Percentiles rank a stretch among this genome's conserved stretches.
Conservation (phyloP, 2,888 invertebrate species). For the Oconnorella tubifera region DNA sequence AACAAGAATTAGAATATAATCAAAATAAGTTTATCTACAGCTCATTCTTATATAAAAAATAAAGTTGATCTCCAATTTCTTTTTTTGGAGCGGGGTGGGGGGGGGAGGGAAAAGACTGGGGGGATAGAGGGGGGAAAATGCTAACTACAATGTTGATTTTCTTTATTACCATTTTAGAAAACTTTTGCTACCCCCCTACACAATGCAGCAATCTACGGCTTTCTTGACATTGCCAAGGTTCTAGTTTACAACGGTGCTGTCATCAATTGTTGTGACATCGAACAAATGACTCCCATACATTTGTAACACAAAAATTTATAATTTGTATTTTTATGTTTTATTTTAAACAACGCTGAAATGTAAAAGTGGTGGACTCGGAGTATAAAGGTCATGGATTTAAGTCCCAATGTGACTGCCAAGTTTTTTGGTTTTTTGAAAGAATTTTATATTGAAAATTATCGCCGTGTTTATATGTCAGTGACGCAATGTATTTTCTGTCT, state of each 20-base stretch:
- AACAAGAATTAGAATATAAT: no score
- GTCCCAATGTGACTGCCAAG: no score
- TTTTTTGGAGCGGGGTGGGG: no score
- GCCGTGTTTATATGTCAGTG: neutral
- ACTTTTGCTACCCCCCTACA: constrained; percentile 35
- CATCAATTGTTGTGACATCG: constrained; percentile 33
- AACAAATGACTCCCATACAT: constrained; percentile 38
- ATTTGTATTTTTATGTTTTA: neutral
- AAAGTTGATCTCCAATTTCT: no score
- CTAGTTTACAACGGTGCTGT: constrained; percentile 33
- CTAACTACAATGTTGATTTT: no score
- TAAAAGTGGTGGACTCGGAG: neutral
- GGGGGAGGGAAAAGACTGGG: no score
- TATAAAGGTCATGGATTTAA: neutral
- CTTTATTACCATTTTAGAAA: no score
- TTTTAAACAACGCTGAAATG: neutral
- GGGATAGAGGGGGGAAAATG: no score
- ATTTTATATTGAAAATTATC: no score
- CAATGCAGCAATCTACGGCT: constrained; percentile 34
- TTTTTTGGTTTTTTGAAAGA: no score
- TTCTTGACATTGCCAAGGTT: constrained; percentile 29
- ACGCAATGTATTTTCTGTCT: neutral
- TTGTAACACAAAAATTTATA: constrained; percentile 25
- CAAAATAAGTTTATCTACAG: no score
- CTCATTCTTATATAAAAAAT: no score